Base-by-base conservation (phyloP, 1,140 invertebrate genomes). In the Brachionus rotundiformis region DNA sequence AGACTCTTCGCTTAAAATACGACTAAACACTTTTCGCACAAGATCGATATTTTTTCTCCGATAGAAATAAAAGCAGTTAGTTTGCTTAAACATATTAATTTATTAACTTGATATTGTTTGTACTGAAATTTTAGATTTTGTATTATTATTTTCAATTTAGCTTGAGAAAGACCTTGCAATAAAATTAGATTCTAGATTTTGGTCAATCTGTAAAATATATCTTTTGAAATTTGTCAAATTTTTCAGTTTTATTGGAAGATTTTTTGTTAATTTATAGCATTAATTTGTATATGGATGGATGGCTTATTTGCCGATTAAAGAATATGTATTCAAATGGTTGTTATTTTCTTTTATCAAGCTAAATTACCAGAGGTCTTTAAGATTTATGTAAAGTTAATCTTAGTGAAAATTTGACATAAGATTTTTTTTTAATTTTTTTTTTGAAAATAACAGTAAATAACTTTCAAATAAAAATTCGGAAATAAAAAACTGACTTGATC, bases 341-440 rank as follows among this genome's bases (percentile, higher is more conserved):
- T 54, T 54, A 54, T 54, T 54, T 54, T 54, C 47, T 54, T 19
- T 54, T 54, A 54, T 54, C 47, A 54, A 54, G 47, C 47, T 54
- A 54, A 19, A 54, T 54, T 54, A 54, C 47, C 47, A 54, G 6
- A 54, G 16, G 47, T 25, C 19, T 54, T 54, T 7, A 54, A 54
- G 47, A 54, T 54, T 54, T 54, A 54, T 54, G 47, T 54, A 54
- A 54, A 54, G 47, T 54, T 54, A 54, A 54, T 54, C 47, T 54
- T 54, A 54, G 47, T 54, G 19, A 54, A 54, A 54, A 54, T 54
- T 54, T 54, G 47, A 54, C 47, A 54, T 19, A 19, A 19, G 4
- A 54, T 19, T 54, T 54, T 54, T 54, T 54, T 25, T 54, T 54
- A 25, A 54, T 23, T 54, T 54, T 54, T 49, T 49, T 54, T 54